Conservation (phyloP, 2,113 vertebrate species). For the Gymnobelideus leadbeateri region DNA sequence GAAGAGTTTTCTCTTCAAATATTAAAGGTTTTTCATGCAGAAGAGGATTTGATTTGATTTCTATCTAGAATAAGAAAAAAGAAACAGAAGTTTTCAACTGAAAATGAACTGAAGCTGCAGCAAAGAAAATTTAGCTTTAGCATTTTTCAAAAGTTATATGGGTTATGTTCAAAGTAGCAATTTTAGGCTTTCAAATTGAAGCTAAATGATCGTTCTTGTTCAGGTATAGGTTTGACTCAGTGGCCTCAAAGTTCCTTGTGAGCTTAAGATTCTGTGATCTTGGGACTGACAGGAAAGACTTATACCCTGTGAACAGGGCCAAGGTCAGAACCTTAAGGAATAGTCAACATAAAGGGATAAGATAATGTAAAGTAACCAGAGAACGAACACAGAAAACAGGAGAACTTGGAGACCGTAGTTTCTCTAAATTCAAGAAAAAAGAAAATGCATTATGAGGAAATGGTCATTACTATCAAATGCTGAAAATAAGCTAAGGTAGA, state of each 20-base stretch:
- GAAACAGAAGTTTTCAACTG: neutral
- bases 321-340: neutral
- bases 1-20: neutral
- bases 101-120: neutral
- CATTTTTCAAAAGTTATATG: neutral
- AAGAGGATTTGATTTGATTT: neutral
- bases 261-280: neutral
- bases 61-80: neutral
- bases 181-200: neutral
- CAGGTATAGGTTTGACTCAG: neutral
- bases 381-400: neutral
- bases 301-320: neutral
- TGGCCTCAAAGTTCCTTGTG: neutral
- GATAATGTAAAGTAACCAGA: neutral
- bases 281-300: neutral
- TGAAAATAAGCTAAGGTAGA: neutral
- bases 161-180: neutral
- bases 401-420: neutral
- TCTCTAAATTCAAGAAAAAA: neutral
- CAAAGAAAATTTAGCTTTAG: neutral
- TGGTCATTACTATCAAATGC: neutral
- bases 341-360: neutral
- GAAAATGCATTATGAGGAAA: neutral
- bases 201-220: neutral
- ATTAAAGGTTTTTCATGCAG: neutral